These are phyloP conservation scores for Mesochorus sp. DNA, from an alignment of 2,888 invertebrate genomes.

Conservation along the genomic window DNA sequence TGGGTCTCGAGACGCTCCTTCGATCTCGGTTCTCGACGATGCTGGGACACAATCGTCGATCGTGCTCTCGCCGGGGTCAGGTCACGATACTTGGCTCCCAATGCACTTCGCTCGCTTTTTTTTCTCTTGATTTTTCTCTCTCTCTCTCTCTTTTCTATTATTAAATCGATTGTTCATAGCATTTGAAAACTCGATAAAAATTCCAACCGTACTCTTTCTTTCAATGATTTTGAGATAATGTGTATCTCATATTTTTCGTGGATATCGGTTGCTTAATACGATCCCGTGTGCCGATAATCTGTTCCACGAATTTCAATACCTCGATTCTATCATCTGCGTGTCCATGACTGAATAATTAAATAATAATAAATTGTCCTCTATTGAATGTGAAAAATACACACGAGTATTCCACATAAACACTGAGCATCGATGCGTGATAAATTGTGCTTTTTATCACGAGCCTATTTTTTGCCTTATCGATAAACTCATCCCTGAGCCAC, in stretches of 20 bases:
- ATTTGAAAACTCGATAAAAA: slow-evolving; percentile 11
- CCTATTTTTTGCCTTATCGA: slow-evolving; percentile 2
- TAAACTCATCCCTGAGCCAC: slow-evolving; percentile 2
- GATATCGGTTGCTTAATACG: slow-evolving; percentile 29
- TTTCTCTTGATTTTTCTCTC: background rate
- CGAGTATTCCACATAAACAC: too few species aligned
- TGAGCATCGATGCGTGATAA: background rate
- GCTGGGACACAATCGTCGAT: slow-evolving; percentile 63
- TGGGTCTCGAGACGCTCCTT: background rate
- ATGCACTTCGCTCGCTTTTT: background rate
- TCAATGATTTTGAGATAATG: too few species aligned
- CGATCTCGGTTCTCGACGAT: slow-evolving; percentile 14
- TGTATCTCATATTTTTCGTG: too few species aligned
- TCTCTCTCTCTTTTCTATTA: too few species aligned
- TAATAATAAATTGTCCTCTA: too few species aligned
- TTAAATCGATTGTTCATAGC: background rate
- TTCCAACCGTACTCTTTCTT: background rate
- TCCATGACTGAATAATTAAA: too few species aligned
- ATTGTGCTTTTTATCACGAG: background rate
- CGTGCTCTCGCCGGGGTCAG: slow-evolving; percentile 67
- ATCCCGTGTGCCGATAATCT: slow-evolving; percentile 47
- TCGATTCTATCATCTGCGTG: background rate
- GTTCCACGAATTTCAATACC: background rate
- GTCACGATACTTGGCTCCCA: slow-evolving; percentile 70
- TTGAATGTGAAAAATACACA: too few species aligned